A percentile compares a stretch with the other conserved stretches of the same genome.
Conservation (phyloP, 2,113 vertebrate genomes). For the Ceyx melanurus region DNA sequence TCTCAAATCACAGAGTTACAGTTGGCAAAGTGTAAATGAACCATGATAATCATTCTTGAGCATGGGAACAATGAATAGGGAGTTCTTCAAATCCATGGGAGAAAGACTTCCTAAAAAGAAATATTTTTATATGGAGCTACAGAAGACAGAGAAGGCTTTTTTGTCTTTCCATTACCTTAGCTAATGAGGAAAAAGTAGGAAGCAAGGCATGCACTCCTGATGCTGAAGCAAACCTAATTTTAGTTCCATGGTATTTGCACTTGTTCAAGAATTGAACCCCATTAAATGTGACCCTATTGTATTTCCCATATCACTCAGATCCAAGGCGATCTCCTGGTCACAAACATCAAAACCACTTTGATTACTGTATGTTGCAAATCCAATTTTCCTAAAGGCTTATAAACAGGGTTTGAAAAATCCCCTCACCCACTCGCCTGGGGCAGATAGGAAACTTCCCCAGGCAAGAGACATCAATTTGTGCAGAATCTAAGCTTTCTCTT, state of each 20-base stretch:
- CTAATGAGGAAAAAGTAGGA: not conserved
- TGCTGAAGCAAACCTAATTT: not conserved
- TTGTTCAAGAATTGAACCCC: conserved; percentile 9
- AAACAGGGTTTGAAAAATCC: conserved; percentile 51
- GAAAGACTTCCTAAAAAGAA: not conserved
- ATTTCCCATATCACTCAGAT: not conserved
- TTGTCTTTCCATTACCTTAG: not conserved
- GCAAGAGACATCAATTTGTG: conserved; percentile 58
- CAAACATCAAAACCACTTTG: conserved; percentile 52
- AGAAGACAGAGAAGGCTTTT: not conserved
- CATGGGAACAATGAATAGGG: not conserved
- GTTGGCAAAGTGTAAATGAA: conserved; percentile 60
- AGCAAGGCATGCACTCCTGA: not conserved
- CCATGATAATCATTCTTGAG: conserved; percentile 3
- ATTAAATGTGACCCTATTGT: conserved; percentile 13
- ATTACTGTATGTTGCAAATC: conserved; percentile 44
- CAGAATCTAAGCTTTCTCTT: conserved; percentile 32
- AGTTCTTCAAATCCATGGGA: conserved; percentile 33
- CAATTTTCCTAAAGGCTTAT: conserved; percentile 46
- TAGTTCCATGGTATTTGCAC: not conserved
- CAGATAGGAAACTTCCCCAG: conserved; percentile 54
- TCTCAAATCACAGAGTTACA: conserved; percentile 37
- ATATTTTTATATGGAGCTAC: not conserved
- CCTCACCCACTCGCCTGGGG: conserved; percentile 44
- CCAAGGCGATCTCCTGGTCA: conserved; percentile 24